Evolutionary conservation across 1,140 invertebrate genomes (phyloP).

Genomic region (Drosophila suzukii): DNA sequence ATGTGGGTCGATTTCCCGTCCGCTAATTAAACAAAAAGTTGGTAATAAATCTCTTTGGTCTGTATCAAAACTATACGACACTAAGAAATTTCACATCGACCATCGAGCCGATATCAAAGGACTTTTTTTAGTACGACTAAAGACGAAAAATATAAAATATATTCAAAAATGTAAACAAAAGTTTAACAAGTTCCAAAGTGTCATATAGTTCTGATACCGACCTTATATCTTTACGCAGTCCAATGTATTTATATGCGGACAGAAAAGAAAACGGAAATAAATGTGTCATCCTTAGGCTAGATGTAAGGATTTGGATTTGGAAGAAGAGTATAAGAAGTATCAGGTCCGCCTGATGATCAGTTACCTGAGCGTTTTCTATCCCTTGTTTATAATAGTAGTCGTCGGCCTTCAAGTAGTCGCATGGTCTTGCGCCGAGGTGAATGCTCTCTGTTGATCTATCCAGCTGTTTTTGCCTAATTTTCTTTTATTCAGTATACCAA

Average conservation of each 20-base stretch:
- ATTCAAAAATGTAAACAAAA: no score
- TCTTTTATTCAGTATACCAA: not conserved
- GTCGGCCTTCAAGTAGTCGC: not conserved
- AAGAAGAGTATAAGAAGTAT: slow-evolving; percentile 40
- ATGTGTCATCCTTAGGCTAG: slow-evolving; percentile 19
- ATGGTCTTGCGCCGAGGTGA: slow-evolving; percentile 1
- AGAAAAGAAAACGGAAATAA: not conserved
- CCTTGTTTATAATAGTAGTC: slow-evolving; percentile 9
- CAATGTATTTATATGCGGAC: no score
- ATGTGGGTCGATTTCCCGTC: no score
- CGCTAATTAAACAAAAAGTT: no score
- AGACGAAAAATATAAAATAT: no score
- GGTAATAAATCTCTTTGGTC: no score
- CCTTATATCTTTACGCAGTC: no score
- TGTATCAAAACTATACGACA: not conserved
- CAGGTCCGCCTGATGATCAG: slow-evolving; percentile 35
- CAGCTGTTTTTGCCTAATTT: not conserved
- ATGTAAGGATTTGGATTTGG: slow-evolving; percentile 36
- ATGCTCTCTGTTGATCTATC: not conserved
- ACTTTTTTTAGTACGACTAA: no score
- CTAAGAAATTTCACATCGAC: not conserved
- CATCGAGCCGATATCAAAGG: no score
- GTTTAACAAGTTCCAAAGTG: no score
- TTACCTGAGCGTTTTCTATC: slow-evolving; percentile 35
- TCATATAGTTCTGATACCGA: no score